Conservation (phyloP, 64 coral and sea anemone genomes). For the Orbicella faveolata region DNA sequence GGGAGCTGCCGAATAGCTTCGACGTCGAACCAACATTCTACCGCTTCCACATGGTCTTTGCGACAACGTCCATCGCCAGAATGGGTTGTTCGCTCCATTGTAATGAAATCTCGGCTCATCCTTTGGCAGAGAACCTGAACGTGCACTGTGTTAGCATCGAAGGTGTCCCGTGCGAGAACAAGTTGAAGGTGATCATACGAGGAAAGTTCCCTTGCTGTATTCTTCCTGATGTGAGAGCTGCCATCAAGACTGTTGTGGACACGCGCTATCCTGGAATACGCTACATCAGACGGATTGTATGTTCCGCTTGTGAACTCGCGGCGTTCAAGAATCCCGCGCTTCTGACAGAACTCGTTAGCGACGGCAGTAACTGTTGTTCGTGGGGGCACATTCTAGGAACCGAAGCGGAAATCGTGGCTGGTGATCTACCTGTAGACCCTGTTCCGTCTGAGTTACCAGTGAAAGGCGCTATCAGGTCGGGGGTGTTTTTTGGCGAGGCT, state of each 20-base stretch:
- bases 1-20: constrained; percentile 10
- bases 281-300: constrained; percentile 57
- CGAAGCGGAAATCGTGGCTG: constrained; percentile 55
- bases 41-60: constrained; percentile 74
- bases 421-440: constrained; percentile 9
- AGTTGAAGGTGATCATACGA: constrained; percentile 58
- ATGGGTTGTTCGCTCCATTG: constrained; percentile 42
- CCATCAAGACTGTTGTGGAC: constrained; percentile 61
- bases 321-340: constrained; percentile 56
- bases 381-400: constrained; percentile 67
- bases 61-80: constrained; percentile 52
- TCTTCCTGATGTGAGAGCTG: constrained; percentile 61
- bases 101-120: constrained; percentile 22
- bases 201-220: constrained; percentile 75
- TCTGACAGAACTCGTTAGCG: constrained; percentile 24
- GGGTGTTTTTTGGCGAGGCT: constrained; percentile 26
- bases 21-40: constrained; percentile 62
- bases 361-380: constrained; percentile 56
- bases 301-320: constrained; percentile 61
- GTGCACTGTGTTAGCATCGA: constrained; percentile 68
- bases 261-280: constrained; percentile 75
- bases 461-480: background rate
- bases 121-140: constrained; percentile 34
- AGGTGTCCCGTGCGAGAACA: constrained; percentile 56
- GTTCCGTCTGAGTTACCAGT: background rate